Percentiles rank a stretch among this genome's conserved stretches.
These are phyloP conservation scores for Hipparchia semele DNA, from an alignment of 2,888 invertebrate species.

Conservation along the genomic window DNA sequence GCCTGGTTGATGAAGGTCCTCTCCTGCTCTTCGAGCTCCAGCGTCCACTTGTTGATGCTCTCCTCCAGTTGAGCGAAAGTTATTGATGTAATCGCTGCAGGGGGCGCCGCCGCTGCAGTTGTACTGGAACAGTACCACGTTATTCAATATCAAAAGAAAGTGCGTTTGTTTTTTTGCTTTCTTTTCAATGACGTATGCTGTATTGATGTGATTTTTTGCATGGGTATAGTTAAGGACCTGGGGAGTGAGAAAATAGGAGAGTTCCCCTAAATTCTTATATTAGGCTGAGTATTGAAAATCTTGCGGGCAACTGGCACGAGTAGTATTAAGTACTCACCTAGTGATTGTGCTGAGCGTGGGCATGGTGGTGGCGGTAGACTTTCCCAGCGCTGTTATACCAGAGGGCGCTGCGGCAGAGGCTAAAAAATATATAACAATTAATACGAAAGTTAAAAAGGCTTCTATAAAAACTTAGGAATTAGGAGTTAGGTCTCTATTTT, in stretches of 20 bases:
- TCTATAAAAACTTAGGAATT: neutral
- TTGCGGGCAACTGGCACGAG: too few species aligned
- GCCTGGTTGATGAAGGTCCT: conserved; percentile 96
- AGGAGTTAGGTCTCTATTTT: too few species aligned
- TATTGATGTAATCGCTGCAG: conserved; percentile 80
- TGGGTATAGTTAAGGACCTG: too few species aligned
- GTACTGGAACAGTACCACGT: conserved; percentile 48
- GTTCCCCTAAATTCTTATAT: too few species aligned
- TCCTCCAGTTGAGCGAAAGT: conserved; percentile 95
- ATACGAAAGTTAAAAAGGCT: neutral
- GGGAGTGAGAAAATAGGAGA: too few species aligned
- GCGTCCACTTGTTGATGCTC: conserved; percentile 96
- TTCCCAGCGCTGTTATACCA: conserved; percentile 62
- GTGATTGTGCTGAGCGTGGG: conserved; percentile 58
- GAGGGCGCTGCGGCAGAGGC: conserved; percentile 62
- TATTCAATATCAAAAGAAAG: neutral
- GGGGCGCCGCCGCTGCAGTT: conserved; percentile 56
- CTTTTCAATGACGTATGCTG: too few species aligned
- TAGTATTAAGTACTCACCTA: conserved; percentile 51
- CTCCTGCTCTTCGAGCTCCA: conserved; percentile 96
- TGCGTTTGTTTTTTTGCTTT: too few species aligned
- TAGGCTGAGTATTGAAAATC: too few species aligned
- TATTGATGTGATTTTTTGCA: too few species aligned
- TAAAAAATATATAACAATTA: conserved; percentile 37
- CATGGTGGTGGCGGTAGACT: conserved; percentile 58